Base-by-base conservation (phyloP, 2,113 vertebrate species). In the Candoia aspera region DNA sequence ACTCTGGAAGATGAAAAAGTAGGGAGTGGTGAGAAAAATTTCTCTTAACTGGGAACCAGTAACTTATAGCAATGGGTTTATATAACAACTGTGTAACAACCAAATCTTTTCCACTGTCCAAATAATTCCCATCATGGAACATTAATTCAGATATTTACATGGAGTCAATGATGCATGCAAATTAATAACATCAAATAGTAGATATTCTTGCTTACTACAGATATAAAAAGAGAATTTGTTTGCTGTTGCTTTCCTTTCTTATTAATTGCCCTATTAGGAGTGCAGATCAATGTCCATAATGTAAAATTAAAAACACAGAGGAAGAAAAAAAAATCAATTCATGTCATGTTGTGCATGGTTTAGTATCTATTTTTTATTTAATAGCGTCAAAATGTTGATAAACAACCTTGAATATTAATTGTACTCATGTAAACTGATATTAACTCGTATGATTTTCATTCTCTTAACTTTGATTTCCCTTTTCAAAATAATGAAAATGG, bases 271-370 rank as follows among this genome's bases (percentile, higher is more conserved):
- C 94, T 93, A 94, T 96, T 95, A 95, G 90, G 57, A 95, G 93
- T 95, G 94, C 95, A 95, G 95, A 96, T 97, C 95, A 95, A 96
- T 95, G 94, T 60, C 93, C 91, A 73, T 95, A 92, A 95, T 90
- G 85, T 94, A 96, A 96, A 95, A 96, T 93, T 91, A 93, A 96
- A 96, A 96, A 93, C 90, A 92, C 91, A 64, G 33, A 37, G 68
- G 68, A 59, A 1, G 33, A 2, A 8, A 21, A 21, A 94, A 96
- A 84, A 96, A 96, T 96, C 96, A 95, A 95, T 96, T 92, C 26
- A 84, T 91, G 92, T 96, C 92, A 94, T 96, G 85, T 94, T 96
- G 29, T 0, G 0, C 58, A 86, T 88, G 68, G 84, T 90, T 95
- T 93, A 90, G 60, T 94, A 58, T 90, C 90, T 93, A 84, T 86